Base-by-base conservation (phyloP, 2,888 invertebrate species). In the Harpalus rufipes region DNA sequence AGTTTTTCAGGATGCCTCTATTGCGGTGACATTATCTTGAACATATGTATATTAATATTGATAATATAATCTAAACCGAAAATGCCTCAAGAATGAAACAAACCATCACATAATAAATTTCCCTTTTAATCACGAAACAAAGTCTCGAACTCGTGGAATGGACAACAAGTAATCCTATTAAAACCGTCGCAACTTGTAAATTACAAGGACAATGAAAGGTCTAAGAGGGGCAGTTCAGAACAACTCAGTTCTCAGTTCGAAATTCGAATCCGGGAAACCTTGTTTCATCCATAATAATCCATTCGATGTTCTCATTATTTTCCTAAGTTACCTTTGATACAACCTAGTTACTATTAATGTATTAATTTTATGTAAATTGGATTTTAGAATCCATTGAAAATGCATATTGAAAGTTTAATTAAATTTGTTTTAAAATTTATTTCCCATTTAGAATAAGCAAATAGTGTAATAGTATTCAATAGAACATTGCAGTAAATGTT, bases 101-200 rank as follows among this genome's bases (percentile, higher is more conserved):
- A 51, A 51, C 12, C 12, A 12, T 51, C 44, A 12, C 44, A 51
- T 72, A 72, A 72, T 72, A 41, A 72, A 25, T 72, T 41, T 18
- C 18, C 16, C 4, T 7, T 72, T 72, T 72, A 72, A 72, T 16
- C 7, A 72, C 41, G 14, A 39, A 39, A 72, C 16, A 39, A 72
- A 72, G 12, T 72, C 41, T 18, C 16, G 41, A 74, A 21, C 18
- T 18, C 18, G 0, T 14, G 39, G 6, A 74, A 44, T 18, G 72
- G 72, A 74, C 63, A 74, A 74, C 18, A 74, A 74, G 41, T 74
- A 74, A 74, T 74, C 72, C 72, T 44, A 44, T 74, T 44, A 44
- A 72, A 68, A 10, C 39, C 68, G 21, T 32, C 39, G 68, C 25
- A 68, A 68, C 68, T 68, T 68, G 68, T 68, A 68, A 68, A 74